Evolutionary conservation across 1,140 invertebrate species (phyloP), one percentile per base, ranked within the genome.

Genomic region (Drosophila truncata): DNA sequence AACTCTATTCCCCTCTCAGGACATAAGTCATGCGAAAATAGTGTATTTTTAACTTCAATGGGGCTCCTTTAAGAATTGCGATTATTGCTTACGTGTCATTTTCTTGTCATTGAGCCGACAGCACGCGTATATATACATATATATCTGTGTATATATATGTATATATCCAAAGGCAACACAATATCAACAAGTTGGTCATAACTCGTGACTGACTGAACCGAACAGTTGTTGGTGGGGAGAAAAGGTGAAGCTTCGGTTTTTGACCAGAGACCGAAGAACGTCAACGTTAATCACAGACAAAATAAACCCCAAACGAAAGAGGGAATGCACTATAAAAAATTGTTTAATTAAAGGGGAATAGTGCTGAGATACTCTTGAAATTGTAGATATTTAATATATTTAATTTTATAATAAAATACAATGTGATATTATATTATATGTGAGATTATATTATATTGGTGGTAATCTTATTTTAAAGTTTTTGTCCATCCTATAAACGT

Each of bases 231-330:
- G 82, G 72, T 52, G 63, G 61, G 50, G 23, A 62, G 41, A 52
- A 66, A 52, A 73, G 55, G 52, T 39, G 18, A 55, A 39, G 52
- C 41, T 35, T 54, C 31, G 50, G 50, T 54, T 54, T 54, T 54
- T 39, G 49, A 58, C 72, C 72, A 66, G 44, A 69, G 70, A 66
- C 42, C 79, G 37, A 66, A 78, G 37, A 66, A 78, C 50, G 82
- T 52, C 82, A 81, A 86, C 77, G 80, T 86, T 80, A 82, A 80
- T 80, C 79, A 77, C 71, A 80, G 76, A 77, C 70, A 73, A 80
- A 86, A 86, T 72, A 80, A 66, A 58, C 41, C 25, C 41, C 11
- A 33, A 11, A 66, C 65, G n/a, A 35, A 49, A 46, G 35, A 27
- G 47, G 44, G 18, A 16, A 44, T n/a, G 16, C 41, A 31, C 41